These are phyloP conservation scores for Blastobasis adustella DNA, from an alignment of 2,888 invertebrate species.

Conservation along the genomic window DNA sequence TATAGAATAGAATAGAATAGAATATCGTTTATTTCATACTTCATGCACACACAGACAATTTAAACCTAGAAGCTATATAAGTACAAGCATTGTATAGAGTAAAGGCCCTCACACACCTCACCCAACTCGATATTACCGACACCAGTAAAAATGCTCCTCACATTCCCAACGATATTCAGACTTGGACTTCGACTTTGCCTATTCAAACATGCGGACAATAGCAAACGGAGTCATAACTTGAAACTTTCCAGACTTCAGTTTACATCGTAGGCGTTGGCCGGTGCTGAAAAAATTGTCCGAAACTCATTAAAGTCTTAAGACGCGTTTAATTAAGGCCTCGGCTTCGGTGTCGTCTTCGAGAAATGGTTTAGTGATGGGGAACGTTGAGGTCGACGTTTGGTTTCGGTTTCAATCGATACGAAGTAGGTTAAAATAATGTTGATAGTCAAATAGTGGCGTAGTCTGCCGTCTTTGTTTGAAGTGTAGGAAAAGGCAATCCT, in stretches of 20 bases:
- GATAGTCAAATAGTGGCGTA: no score
- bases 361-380: constrained; percentile 8
- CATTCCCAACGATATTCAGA: constrained; percentile 1
- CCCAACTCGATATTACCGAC: neutral
- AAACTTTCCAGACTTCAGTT: constrained; percentile 55
- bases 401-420: no score
- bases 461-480: no score
- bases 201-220: constrained; percentile 2
- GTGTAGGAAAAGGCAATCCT: no score
- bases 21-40: no score
- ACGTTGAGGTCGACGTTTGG: no score
- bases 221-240: constrained; percentile 8
- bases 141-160: neutral
- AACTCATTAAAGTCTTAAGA: constrained; percentile 60
- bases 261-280: constrained; percentile 31
- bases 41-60: no score
- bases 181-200: constrained; percentile 5
- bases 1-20: no score
- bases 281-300: constrained; percentile 37
- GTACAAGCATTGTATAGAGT: no score
- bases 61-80: no score
- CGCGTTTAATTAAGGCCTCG: constrained; percentile 51
- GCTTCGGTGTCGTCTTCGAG: neutral
- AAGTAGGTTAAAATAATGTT: no score
- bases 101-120: no score